A percentile compares a stretch with the other conserved stretches of the same genome.
Conservation (phyloP, 2,113 vertebrate species). For the Eidolon helvum region DNA sequence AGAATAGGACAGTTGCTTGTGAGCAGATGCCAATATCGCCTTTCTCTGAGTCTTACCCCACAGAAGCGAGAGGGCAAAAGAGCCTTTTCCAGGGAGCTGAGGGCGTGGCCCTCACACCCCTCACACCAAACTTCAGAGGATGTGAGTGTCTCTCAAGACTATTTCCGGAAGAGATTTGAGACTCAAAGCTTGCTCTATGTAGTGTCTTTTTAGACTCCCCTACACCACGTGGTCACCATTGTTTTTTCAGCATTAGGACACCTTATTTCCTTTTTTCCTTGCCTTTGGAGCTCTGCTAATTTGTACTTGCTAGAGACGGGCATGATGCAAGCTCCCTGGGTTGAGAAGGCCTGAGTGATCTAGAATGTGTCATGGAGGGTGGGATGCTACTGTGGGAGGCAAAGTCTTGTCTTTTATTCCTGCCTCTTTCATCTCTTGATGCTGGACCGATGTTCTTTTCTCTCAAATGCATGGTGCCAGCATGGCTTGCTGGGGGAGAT, state of each 20-base stretch:
- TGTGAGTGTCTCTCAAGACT: neutral
- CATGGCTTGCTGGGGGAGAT: neutral
- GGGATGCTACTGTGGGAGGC: neutral
- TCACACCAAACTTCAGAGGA: rapidly evolving
- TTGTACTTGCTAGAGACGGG: neutral
- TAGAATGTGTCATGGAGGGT: neutral
- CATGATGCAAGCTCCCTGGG: neutral
- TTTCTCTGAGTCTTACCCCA: neutral
- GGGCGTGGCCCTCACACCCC: neutral
- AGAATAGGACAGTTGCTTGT: neutral
- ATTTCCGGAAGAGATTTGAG: neutral
- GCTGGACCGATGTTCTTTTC: neutral
- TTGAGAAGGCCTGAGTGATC: neutral
- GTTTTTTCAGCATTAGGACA: neutral
- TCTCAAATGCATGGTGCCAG: neutral
- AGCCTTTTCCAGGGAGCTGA: neutral
- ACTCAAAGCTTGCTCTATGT: neutral
- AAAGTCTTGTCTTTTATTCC: neutral
- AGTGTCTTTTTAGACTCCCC: neutral
- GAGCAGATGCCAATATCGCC: neutral
- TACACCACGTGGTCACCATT: rapidly evolving
- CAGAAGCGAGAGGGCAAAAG: neutral
- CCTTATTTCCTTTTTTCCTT: neutral
- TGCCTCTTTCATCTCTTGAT: neutral
- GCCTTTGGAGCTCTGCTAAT: neutral